Evolutionary conservation across 2,113 vertebrate species (phyloP).

Genomic region (Coptodon bakossiorum): DNA sequence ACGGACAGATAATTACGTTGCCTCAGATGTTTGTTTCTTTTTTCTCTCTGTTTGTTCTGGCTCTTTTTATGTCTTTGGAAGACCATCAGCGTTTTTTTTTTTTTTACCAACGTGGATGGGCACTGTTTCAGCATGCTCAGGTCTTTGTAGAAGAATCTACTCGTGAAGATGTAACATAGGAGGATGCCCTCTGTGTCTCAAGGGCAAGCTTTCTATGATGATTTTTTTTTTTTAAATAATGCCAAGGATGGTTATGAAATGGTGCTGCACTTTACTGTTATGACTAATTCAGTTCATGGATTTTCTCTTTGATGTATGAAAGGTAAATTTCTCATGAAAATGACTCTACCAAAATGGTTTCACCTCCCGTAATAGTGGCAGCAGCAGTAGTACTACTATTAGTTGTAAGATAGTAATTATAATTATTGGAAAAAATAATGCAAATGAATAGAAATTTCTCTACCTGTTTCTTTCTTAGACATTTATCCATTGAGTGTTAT

Average conservation of each 20-base stretch:
- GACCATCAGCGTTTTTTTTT: background rate
- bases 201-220: background rate
- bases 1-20: constrained; percentile 66
- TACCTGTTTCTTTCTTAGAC: background rate
- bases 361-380: background rate
- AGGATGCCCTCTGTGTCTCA: background rate
- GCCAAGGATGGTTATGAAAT: background rate
- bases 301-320: background rate
- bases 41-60: constrained; percentile 11
- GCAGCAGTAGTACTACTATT: background rate
- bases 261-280: background rate
- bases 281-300: background rate
- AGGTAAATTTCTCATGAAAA: background rate
- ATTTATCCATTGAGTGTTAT: background rate
- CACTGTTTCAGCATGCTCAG: background rate
- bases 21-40: constrained; percentile 59
- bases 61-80: constrained; percentile 25
- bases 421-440: background rate
- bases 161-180: background rate
- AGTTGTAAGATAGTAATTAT: background rate
- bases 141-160: background rate
- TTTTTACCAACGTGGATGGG: background rate
- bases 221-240: background rate
- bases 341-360: background rate
- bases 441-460: background rate